A percentile compares a stretch with the other conserved stretches of the same genome.
Conservation (phyloP, 1,140 invertebrate genomes). For the Lordiphosa collinella region DNA sequence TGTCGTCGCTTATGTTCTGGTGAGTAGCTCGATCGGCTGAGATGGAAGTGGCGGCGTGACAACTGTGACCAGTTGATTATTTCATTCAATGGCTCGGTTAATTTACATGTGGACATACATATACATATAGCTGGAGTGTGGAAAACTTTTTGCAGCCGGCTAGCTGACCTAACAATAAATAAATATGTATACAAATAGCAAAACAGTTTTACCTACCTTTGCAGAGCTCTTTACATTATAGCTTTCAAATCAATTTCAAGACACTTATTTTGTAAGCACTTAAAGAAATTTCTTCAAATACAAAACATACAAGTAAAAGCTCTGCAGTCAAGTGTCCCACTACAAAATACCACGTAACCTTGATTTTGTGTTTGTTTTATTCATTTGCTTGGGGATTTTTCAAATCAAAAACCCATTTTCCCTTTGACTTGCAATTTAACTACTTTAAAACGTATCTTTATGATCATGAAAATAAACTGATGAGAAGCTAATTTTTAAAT, state of each 20-base stretch:
- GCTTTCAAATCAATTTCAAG: too few species aligned
- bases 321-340: too few species aligned
- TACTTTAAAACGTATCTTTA: too few species aligned
- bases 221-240: too few species aligned
- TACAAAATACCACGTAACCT: too few species aligned
- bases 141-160: conserved; percentile 16
- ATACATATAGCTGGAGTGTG: conserved; percentile 14
- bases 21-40: conserved; percentile 24
- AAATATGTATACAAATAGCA: conserved; percentile 5
- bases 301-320: too few species aligned
- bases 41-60: conserved; percentile 15
- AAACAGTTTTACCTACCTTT: too few species aligned
- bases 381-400: background rate
- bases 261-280: too few species aligned
- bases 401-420: background rate
- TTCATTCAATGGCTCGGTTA: conserved; percentile 57
- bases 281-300: too few species aligned
- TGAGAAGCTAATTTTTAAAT: too few species aligned
- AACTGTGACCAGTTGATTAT: conserved; percentile 40
- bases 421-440: too few species aligned
- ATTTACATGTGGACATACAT: conserved; percentile 35
- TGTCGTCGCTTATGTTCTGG: conserved; percentile 63
- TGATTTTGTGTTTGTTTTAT: background rate
- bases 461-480: too few species aligned
- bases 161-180: background rate